A percentile compares a stretch with the other conserved stretches of the same genome.
Conservation (phyloP, 2,888 invertebrate species). For the Therioaphis trifolii region DNA sequence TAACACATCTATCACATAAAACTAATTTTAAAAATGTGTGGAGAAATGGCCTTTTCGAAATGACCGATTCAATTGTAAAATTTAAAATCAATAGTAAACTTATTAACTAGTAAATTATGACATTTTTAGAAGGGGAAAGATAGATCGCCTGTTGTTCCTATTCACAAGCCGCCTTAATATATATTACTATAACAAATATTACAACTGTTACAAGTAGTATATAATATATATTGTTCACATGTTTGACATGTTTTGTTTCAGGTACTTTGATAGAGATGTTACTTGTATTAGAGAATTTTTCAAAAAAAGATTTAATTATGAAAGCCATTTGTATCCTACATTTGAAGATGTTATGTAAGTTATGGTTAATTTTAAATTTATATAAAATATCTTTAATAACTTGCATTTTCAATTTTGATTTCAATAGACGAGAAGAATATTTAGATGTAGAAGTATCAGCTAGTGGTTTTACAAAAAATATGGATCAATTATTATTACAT, state of each 20-base stretch:
- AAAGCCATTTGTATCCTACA: conserved; percentile 83
- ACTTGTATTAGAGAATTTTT: conserved; percentile 92
- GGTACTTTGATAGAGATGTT: conserved; percentile 95
- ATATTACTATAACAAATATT: too few species aligned
- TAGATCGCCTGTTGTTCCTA: too few species aligned
- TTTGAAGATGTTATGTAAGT: conserved; percentile 77
- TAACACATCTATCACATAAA: too few species aligned
- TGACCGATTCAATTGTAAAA: too few species aligned
- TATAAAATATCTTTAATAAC: conserved; percentile 27
- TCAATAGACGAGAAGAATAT: conserved; percentile 73
- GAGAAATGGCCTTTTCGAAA: too few species aligned
- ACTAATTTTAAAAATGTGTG: too few species aligned
- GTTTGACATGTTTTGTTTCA: conserved; percentile 69
- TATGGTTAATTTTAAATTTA: conserved; percentile 1
- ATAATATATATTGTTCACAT: too few species aligned
- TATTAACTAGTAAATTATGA: too few species aligned
- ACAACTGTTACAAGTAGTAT: too few species aligned
- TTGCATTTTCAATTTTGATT: conserved; percentile 19
- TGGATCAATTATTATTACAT: conserved; percentile 78
- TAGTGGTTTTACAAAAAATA: conserved; percentile 86
- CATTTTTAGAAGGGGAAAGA: too few species aligned
- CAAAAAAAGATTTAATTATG: conserved; percentile 87
- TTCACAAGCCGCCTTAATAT: too few species aligned
- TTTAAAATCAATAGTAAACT: too few species aligned
- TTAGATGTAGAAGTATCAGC: conserved; percentile 91